Conservation (phyloP, 2,113 vertebrate species). For the Natator depressus region DNA sequence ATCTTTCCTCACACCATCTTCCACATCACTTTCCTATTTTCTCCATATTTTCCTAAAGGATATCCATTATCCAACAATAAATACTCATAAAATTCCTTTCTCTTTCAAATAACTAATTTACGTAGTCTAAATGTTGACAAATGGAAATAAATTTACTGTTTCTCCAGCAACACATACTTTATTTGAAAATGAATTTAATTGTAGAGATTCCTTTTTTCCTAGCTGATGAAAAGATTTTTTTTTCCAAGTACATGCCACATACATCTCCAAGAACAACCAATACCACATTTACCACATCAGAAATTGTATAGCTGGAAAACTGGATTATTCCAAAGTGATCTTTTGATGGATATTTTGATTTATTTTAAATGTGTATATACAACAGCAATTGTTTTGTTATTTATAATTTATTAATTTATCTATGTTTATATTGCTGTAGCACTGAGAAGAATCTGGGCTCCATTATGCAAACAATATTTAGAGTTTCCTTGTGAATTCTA, state of each 20-base stretch:
- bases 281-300: not conserved
- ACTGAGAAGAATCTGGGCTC: not conserved
- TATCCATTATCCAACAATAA: not conserved
- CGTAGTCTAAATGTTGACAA: not conserved
- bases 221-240: not conserved
- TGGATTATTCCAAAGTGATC: not conserved
- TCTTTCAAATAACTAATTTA: not conserved
- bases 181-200: not conserved
- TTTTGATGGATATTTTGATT: not conserved
- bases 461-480: not conserved
- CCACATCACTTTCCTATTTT: not conserved
- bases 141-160: not conserved
- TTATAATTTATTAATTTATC: conserved; percentile 31
- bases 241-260: not conserved
- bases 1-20: not conserved
- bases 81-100: not conserved
- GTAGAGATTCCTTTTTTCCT: not conserved
- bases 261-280: not conserved
- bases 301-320: not conserved
- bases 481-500: not conserved
- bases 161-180: not conserved
- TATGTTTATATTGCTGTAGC: not conserved
- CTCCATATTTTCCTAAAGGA: not conserved
- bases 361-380: conserved; percentile 20
- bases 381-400: not conserved